Conservation (phyloP, 2,113 vertebrate species). For the Asarcornis scutulata region DNA sequence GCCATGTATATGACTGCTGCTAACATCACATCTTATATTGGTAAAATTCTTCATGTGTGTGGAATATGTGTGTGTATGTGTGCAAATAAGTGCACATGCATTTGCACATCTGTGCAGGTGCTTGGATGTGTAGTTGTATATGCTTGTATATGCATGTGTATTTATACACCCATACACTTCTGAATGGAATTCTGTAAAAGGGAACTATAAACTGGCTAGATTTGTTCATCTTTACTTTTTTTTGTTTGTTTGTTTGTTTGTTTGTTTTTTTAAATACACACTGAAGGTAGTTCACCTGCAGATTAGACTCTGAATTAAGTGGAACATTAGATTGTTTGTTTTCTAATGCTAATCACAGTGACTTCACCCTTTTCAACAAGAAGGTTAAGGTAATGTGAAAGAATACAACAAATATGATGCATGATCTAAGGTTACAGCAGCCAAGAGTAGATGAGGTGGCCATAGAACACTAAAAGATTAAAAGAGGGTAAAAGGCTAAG, state of each 20-base stretch:
- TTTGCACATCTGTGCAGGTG: not conserved
- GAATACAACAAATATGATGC: not conserved
- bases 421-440: not conserved
- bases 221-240: not conserved
- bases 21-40: not conserved
- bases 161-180: not conserved
- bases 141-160: not conserved
- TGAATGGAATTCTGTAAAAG: not conserved
- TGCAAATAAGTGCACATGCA: fast-evolving
- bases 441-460: not conserved
- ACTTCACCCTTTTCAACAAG: not conserved
- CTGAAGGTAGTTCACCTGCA: not conserved
- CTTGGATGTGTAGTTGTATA: fast-evolving
- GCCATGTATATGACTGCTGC: not conserved
- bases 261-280: not conserved
- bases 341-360: not conserved
- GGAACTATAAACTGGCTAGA: not conserved
- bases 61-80: fast-evolving
- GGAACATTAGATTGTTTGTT: not conserved
- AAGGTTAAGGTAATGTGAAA: not conserved
- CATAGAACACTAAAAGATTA: slow-evolving; percentile 7
- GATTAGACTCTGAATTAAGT: not conserved
- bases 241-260: not conserved
- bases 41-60: not conserved
- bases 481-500: slow-evolving; percentile 29